A percentile compares a stretch with the other conserved stretches of the same genome.
These are phyloP conservation scores for Cinara cedri DNA, from an alignment of 2,888 invertebrate genomes.

Conservation along the genomic window DNA sequence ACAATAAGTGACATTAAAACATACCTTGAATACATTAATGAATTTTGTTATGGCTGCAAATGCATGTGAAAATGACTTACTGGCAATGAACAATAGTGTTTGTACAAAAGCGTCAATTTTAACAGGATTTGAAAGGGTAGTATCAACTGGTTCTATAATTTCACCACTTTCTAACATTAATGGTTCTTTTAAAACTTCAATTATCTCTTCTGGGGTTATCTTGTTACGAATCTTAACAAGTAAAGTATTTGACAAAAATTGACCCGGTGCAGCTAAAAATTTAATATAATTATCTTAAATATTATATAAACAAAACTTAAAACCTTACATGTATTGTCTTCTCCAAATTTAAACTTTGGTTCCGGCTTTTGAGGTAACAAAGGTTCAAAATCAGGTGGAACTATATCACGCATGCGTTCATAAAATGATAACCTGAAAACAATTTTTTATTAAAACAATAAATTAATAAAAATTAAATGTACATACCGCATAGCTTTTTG, in stretches of 20 bases:
- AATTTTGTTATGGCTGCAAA: conserved; percentile 99
- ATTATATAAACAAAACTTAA: not conserved
- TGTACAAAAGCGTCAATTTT: conserved; percentile 98
- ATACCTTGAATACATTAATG: conserved; percentile 85
- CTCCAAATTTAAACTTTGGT: conserved; percentile 87
- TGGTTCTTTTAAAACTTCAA: conserved; percentile 83
- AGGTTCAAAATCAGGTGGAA: conserved; percentile 83
- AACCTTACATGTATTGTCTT: conserved; percentile 84
- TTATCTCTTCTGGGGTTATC: conserved; percentile 87
- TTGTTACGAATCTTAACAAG: conserved; percentile 87
- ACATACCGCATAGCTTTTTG: conserved; percentile 84
- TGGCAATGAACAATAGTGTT: conserved; percentile 88
- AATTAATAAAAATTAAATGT: conserved; percentile 17
- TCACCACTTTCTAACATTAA: conserved; percentile 69
- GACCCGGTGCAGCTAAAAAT: conserved; percentile 72
- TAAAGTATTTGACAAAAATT: conserved; percentile 83
- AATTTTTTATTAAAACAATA: conserved; percentile 8
- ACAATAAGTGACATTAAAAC: no score
- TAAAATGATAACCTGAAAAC: conserved; percentile 83
- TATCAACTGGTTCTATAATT: conserved; percentile 67
- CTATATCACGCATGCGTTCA: conserved; percentile 89
- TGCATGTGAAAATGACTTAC: conserved; percentile 97
- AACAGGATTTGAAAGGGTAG: conserved; percentile 82
- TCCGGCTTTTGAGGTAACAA: conserved; percentile 85
- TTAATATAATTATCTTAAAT: not conserved